phyloP scores from a whole-genome alignment of 2,797 vertebrate species.

The Tolypeutes matacus region DNA sequence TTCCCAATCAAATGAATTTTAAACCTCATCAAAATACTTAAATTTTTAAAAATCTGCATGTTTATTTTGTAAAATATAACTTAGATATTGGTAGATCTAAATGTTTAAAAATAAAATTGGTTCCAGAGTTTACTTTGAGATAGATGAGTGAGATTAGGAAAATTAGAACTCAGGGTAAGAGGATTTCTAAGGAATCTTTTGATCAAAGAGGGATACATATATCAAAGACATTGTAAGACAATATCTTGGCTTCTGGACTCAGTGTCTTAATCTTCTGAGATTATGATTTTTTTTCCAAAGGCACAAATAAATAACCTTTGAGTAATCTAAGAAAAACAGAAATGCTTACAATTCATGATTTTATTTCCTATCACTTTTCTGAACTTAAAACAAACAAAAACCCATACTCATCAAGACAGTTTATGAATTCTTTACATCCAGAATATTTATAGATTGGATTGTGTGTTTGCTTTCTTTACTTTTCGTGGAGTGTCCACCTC shows the following conservation, averaged over 20 bases:
- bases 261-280: slow-evolving; percentile 11
- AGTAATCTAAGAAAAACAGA: background rate
- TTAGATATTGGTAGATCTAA: slow-evolving; percentile 25
- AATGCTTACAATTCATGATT: slow-evolving; percentile 26
- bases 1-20: slow-evolving; percentile 18
- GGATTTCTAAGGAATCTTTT: slow-evolving; percentile 31
- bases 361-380: slow-evolving; percentile 28
- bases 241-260: background rate
- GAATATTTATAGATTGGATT: slow-evolving; percentile 4
- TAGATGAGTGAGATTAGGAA: background rate
- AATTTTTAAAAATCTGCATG: background rate
- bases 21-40: background rate
- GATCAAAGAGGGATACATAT: background rate
- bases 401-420: background rate
- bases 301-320: background rate
- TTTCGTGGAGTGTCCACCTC: background rate
- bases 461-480: background rate
- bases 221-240: background rate
- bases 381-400: background rate
- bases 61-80: background rate
- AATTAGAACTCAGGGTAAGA: background rate
- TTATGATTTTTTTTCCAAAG: background rate
- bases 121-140: background rate
- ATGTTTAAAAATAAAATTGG: slow-evolving; percentile 39
- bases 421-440: background rate